phyloP scores from a whole-genome alignment of 2,888 invertebrate species.

The Pristionchus fissidentatus region DNA sequence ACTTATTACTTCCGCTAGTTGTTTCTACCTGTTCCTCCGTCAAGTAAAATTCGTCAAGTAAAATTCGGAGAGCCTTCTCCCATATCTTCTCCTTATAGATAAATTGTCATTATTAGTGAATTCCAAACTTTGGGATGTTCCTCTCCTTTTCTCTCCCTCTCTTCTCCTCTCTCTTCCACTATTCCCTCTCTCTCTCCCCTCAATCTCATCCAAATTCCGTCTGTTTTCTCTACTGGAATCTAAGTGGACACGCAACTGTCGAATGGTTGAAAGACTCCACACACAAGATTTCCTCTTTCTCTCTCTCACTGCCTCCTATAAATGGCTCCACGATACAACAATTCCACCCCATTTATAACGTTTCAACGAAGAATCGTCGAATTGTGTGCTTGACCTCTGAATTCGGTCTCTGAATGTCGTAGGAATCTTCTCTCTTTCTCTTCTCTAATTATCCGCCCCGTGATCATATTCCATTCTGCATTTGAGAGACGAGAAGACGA shows the following conservation, averaged over 20 bases:
- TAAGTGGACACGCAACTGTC: slow-evolving; percentile 8
- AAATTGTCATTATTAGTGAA: background rate
- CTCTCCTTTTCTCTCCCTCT: slow-evolving; percentile 17
- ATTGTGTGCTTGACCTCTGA: background rate
- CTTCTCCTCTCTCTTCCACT: background rate
- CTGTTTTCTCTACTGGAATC: slow-evolving; percentile 25
- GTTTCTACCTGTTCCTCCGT: background rate
- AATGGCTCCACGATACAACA: background rate
- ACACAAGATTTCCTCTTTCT: background rate
- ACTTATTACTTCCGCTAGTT: background rate
- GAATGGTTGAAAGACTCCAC: background rate
- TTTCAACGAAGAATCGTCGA: background rate
- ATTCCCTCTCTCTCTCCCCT: background rate
- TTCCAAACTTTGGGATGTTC: background rate
- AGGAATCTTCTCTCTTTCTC: background rate
- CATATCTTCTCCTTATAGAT: background rate
- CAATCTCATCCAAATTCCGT: slow-evolving; percentile 27
- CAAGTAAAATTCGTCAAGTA: too few species aligned
- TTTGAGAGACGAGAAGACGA: background rate
- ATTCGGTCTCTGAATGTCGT: background rate
- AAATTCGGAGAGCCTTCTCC: too few species aligned
- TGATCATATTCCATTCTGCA: slow-evolving; percentile 41
- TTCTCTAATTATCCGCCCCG: slow-evolving; percentile 5
- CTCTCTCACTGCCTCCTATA: background rate
- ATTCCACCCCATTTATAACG: background rate